Conservation (phyloP, 2,113 vertebrate species). For the Hyperoodon ampullatus region DNA sequence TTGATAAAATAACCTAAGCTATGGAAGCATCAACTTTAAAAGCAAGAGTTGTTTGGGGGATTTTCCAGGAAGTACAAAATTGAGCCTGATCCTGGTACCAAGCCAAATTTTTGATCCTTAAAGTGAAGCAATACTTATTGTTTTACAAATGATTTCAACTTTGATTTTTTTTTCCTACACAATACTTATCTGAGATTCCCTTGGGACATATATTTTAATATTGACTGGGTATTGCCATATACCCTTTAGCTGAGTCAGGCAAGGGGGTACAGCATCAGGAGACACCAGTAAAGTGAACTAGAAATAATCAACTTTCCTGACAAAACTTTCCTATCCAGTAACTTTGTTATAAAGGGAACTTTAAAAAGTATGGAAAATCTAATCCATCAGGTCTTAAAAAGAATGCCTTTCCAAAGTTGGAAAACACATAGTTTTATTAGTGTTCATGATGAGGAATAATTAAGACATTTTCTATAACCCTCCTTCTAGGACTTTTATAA, state of each 20-base stretch:
- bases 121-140: slow-evolving; percentile 53
- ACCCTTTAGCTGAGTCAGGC: neutral
- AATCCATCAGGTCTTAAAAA: neutral
- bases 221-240: neutral
- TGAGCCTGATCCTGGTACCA: slow-evolving; percentile 54
- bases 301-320: neutral
- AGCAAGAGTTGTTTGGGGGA: slow-evolving; percentile 30
- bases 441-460: neutral
- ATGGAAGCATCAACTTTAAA: slow-evolving; percentile 70
- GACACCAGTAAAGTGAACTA: neutral
- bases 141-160: slow-evolving; percentile 59
- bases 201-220: neutral
- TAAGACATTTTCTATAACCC: neutral
- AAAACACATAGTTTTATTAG: slow-evolving; percentile 14
- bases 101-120: slow-evolving; percentile 57
- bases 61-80: slow-evolving; percentile 68
- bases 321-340: neutral
- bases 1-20: slow-evolving; percentile 61
- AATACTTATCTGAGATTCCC: neutral
- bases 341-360: neutral
- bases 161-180: neutral
- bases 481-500: neutral
- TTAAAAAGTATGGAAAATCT: neutral
- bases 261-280: neutral
- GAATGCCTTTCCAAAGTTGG: neutral